These are phyloP conservation scores for Drosophila rubida DNA, from an alignment of 2,888 invertebrate genomes.

Conservation along the genomic window DNA sequence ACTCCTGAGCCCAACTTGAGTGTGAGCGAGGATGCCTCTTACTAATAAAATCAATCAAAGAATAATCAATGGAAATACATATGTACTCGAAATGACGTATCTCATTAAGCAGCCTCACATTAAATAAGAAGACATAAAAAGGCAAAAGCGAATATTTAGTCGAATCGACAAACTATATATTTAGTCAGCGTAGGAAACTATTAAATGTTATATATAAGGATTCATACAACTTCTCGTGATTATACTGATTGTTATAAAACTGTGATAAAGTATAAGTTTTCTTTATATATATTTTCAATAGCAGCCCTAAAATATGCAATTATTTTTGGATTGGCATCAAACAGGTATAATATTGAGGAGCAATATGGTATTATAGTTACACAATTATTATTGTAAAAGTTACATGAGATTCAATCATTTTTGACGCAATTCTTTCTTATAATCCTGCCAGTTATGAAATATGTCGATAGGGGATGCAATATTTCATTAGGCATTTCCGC, in stretches of 20 bases:
- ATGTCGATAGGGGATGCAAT: slow-evolving; percentile 48
- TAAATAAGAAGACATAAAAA: slow-evolving; percentile 64
- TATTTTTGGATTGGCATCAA: neutral
- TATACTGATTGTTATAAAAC: neutral
- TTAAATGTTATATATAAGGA: slow-evolving; percentile 1
- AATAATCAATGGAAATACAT: slow-evolving; percentile 10
- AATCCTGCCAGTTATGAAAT: slow-evolving; percentile 57
- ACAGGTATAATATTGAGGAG: too few species aligned
- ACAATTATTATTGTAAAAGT: too few species aligned
- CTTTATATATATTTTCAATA: neutral
- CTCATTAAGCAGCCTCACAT: slow-evolving; percentile 48
- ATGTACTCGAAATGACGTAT: neutral
- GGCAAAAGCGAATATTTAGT: neutral
- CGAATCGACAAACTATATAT: neutral
- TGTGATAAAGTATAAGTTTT: neutral
- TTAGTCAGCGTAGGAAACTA: neutral
- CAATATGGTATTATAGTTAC: too few species aligned
- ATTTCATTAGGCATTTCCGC: slow-evolving; percentile 51
- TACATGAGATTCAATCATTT: too few species aligned
- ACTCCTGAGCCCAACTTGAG: slow-evolving; percentile 21
- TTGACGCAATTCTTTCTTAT: slow-evolving; percentile 53
- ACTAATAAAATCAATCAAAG: slow-evolving; percentile 27
- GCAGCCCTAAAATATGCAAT: slow-evolving; percentile 27
- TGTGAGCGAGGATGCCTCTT: neutral
- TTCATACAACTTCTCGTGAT: neutral